phyloP scores from a whole-genome alignment of 2,888 invertebrate species.

The Bembecia ichneumoniformis region DNA sequence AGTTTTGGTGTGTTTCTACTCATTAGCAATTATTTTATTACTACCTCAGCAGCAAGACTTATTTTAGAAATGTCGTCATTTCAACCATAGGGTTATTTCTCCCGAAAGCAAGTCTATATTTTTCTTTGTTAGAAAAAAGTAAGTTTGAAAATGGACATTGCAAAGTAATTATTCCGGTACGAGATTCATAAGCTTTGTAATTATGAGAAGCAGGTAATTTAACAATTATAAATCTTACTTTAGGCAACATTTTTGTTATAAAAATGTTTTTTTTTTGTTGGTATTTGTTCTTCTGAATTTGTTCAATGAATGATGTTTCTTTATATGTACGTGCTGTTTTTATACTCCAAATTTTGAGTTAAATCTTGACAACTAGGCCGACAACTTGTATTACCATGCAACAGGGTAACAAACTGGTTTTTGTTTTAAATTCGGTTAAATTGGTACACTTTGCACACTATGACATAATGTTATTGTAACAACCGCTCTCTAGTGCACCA shows the following conservation, averaged over 20 bases:
- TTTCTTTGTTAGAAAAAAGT: too few species aligned
- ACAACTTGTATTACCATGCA: conserved; percentile 6
- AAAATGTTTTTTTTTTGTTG: conserved; percentile 4
- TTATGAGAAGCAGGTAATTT: conserved; percentile 1
- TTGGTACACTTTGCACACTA: not conserved
- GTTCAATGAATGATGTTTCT: conserved; percentile 30
- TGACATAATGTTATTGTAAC: not conserved
- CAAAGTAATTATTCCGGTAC: too few species aligned
- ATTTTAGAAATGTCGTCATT: too few species aligned
- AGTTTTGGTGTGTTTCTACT: too few species aligned
- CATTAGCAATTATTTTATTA: too few species aligned
- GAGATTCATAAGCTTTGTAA: too few species aligned
- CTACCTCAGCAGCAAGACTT: too few species aligned
- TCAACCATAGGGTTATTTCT: too few species aligned
- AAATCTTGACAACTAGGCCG: conserved; percentile 5
- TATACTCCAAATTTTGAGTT: conserved; percentile 26
- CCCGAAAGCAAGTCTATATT: too few species aligned
- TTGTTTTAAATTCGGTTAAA: conserved; percentile 1
- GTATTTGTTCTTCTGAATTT: conserved; percentile 19
- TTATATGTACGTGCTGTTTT: conserved; percentile 22
- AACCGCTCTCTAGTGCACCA: not conserved
- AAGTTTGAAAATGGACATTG: too few species aligned
- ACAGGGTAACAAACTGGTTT: conserved; percentile 1
- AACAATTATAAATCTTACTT: conserved; percentile 23
- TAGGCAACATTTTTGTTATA: conserved; percentile 27